These are phyloP conservation scores for Blastobasis lacticolella DNA, from an alignment of 2,888 invertebrate species.

Conservation along the genomic window DNA sequence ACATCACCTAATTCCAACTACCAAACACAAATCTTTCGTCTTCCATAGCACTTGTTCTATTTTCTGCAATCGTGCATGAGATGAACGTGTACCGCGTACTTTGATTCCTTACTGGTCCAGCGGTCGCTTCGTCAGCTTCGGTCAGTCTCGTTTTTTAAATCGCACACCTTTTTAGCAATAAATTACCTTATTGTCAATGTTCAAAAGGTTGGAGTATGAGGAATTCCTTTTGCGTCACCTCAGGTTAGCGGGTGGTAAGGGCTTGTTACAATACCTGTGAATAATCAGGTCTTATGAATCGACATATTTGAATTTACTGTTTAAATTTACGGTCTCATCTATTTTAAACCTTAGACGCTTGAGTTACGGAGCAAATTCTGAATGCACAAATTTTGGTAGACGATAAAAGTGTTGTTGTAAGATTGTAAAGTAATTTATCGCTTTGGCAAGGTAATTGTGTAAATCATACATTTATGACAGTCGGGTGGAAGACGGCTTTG, in stretches of 20 bases:
- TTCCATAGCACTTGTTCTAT: neutral
- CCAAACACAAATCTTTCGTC: neutral
- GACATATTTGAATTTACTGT: constrained; percentile 4
- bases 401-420: constrained; percentile 23
- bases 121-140: too few species aligned
- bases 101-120: neutral
- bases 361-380: constrained; percentile 22
- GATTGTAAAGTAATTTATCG: constrained; percentile 62
- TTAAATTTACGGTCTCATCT: too few species aligned
- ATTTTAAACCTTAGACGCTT: too few species aligned
- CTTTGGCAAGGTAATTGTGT: constrained; percentile 66
- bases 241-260: constrained; percentile 65
- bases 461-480: constrained; percentile 73
- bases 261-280: constrained; percentile 60
- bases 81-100: neutral
- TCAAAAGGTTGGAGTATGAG: constrained; percentile 30
- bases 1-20: neutral
- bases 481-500: constrained; percentile 48
- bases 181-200: constrained; percentile 17
- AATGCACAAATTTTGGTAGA: constrained; percentile 6
- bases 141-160: neutral
- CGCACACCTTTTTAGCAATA: constrained; percentile 16
- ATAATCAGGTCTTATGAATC: constrained; percentile 50
- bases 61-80: neutral
- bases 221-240: constrained; percentile 52